Evolutionary conservation across 2,888 invertebrate species (phyloP), one percentile per base, ranked within the genome.

Genomic region (Sinodicranocentrus sp.): DNA sequence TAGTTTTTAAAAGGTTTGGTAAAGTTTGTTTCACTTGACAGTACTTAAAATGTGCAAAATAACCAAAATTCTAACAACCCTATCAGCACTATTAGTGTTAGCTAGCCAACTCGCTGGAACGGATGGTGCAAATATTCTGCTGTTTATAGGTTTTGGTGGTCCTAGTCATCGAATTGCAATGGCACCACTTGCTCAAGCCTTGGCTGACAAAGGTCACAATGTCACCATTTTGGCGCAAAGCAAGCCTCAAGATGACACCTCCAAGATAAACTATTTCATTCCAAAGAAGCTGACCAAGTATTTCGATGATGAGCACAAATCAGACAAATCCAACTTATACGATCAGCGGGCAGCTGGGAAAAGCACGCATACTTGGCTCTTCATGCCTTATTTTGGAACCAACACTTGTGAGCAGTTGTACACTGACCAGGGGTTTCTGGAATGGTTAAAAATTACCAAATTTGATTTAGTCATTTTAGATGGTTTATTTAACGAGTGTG

Each of bases 391-490:
- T 1, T 84, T 77, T 48, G 76, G 77, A 0, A n/a, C n/a, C 0
- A 13, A n/a, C 10, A 43, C 84, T 33, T 86, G 86, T 25, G 61
- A 82, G 21, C 25, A 59, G 8, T 33, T 86, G 17, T 44, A 67
- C 8, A 23, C 15, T 2, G 84, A 84, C 13, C 33, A 33, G 0
- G 72, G 65, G 1, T 79, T 61, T 57, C 5, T 71, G 15, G 44
- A 72, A 0, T 86, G 85, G 86, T 17, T 85, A 1, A 33, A 78
- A 0, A 54, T 10, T 2, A 59, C 71, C 23, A 61, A 68, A 25
- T 85, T 85, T 63, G 88, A 88, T 57, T 28, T 87, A 15, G 84
- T 88, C 1, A 57, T 88, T 25, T 39, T 87, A 2, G 88, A 88
- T 44, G 57, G 73, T 5, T 44, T 86, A 0, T 77, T 78, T 17